phyloP scores from a whole-genome alignment of 2,113 vertebrate species.

The Butorides virescens region DNA sequence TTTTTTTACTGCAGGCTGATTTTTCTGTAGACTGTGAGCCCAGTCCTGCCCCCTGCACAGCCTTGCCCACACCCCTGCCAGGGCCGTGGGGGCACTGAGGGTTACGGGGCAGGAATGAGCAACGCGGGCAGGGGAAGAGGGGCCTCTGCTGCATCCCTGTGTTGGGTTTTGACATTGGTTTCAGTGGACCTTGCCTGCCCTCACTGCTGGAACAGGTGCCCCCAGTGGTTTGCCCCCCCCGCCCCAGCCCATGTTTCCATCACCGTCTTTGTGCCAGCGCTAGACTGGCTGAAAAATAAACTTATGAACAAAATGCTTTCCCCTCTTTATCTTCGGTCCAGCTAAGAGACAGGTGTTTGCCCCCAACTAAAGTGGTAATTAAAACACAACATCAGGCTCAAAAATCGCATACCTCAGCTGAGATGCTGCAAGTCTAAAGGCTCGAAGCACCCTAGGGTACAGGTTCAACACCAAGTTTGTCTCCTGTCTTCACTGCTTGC shows the following conservation, averaged over 20 bases:
- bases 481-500: not conserved
- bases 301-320: not conserved
- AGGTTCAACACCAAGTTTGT: not conserved
- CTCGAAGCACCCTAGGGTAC: not conserved
- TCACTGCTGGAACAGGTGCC: not conserved
- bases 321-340: not conserved
- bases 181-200: not conserved
- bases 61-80: not conserved
- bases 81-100: rapidly evolving
- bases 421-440: not conserved
- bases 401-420: not conserved
- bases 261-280: not conserved
- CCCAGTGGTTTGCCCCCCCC: not conserved
- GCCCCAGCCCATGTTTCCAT: not conserved
- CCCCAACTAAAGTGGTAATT: not conserved
- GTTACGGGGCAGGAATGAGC: not conserved
- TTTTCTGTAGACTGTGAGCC: not conserved
- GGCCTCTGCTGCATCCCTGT: not conserved
- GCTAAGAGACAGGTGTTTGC: not conserved
- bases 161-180: not conserved
- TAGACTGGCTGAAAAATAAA: not conserved
- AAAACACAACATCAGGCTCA: not conserved
- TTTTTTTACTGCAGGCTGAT: not conserved
- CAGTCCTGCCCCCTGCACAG: not conserved
- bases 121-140: rapidly evolving